phyloP scores from a whole-genome alignment of 1,140 invertebrate genomes.

The Drosophila serrata region DNA sequence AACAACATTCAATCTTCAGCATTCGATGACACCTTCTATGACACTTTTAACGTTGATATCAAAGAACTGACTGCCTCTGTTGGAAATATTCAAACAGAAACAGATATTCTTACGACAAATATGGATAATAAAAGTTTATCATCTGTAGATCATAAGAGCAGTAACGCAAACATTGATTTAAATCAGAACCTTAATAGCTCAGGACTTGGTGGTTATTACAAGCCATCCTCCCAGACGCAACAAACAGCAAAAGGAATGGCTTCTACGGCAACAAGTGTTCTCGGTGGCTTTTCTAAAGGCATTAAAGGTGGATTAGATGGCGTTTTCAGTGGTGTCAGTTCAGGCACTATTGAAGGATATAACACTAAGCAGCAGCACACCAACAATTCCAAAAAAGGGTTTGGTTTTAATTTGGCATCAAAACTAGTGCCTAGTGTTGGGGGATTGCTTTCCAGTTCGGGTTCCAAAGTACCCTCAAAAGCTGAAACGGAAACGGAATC shows the following conservation, averaged over 20 bases:
- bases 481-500: not conserved
- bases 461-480: conserved; percentile 10
- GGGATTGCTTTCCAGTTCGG: conserved; percentile 51
- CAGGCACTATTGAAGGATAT: conserved; percentile 27
- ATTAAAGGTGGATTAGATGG: conserved; percentile 76
- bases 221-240: conserved; percentile 25
- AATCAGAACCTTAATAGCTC: conserved; percentile 17
- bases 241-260: conserved; percentile 41
- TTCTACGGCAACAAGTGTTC: conserved; percentile 56
- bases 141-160: not conserved
- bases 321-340: conserved; percentile 49
- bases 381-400: conserved; percentile 55
- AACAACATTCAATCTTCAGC: conserved; percentile 1
- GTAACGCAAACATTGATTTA: conserved; percentile 15
- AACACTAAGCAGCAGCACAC: conserved; percentile 3
- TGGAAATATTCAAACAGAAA: conserved; percentile 25
- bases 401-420: conserved; percentile 73
- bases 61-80: conserved; percentile 60
- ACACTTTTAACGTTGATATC: conserved; percentile 78
- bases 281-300: conserved; percentile 76
- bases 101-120: conserved; percentile 7
- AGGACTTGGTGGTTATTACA: conserved; percentile 48
- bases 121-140: not conserved
- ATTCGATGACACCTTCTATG: conserved; percentile 80
- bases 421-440: conserved; percentile 76